phyloP scores from a whole-genome alignment of 2,797 vertebrate species.

The Sus cebifrons region DNA sequence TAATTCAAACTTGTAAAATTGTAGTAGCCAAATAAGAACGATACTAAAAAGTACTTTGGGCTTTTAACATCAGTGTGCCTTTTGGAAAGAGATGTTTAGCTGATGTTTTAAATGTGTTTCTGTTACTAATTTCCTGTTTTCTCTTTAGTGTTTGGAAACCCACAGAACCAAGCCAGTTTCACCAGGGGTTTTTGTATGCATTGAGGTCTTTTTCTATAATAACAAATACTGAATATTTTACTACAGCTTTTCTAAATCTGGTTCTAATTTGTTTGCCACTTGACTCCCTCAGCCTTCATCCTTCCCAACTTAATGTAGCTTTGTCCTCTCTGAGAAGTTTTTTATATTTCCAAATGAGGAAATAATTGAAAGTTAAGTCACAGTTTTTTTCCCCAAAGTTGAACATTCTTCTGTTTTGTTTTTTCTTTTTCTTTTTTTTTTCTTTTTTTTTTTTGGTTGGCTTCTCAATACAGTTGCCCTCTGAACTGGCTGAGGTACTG shows the following conservation, averaged over 20 bases:
- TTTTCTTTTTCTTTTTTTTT: neutral
- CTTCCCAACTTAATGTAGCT: neutral
- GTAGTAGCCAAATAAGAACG: constrained; percentile 63
- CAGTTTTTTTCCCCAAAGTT: neutral
- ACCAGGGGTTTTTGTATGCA: neutral
- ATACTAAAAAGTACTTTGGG: constrained; percentile 28
- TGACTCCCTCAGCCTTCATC: neutral
- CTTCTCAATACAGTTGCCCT: neutral
- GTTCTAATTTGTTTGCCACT: constrained; percentile 62
- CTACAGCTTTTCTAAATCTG: constrained; percentile 53
- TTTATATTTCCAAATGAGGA: constrained; percentile 47
- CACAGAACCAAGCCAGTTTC: constrained; percentile 30
- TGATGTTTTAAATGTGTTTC: constrained; percentile 68
- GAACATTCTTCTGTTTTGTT: neutral
- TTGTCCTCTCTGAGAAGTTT: constrained; percentile 55
- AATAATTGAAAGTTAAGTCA: constrained; percentile 67
- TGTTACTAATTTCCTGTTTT: constrained; percentile 77
- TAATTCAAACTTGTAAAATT: constrained; percentile 62
- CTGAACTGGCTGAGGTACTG: constrained; percentile 3
- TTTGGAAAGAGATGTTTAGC: constrained; percentile 42
- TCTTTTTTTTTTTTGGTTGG: neutral
- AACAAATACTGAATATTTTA: constrained; percentile 70
- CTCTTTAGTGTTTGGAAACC: constrained; percentile 66
- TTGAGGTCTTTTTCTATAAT: constrained; percentile 58
- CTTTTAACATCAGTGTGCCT: constrained; percentile 45